A percentile compares a stretch with the other conserved stretches of the same genome.
These are phyloP conservation scores for Heteropelma amictum DNA, from an alignment of 2,888 invertebrate genomes.

Conservation along the genomic window DNA sequence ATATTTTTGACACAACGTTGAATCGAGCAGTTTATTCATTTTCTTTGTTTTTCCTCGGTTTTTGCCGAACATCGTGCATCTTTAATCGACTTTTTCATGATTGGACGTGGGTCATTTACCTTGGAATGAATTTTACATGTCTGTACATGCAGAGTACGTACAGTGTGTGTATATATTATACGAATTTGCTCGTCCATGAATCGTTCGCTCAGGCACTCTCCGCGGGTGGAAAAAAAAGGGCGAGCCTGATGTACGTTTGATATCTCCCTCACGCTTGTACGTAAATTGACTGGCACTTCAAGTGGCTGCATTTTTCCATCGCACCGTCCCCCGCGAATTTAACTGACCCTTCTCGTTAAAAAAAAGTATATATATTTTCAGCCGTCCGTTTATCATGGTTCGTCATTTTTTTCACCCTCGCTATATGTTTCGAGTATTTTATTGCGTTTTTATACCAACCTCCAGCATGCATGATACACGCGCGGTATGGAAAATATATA, in stretches of 20 bases:
- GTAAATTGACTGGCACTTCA: constrained; percentile 38
- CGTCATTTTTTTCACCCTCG: constrained; percentile 48
- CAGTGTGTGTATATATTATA: constrained; percentile 48
- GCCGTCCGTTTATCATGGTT: constrained; percentile 33
- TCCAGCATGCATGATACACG: not conserved
- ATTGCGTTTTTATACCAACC: constrained; percentile 15
- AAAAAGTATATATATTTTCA: constrained; percentile 47
- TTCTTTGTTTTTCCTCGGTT: not conserved
- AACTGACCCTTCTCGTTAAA: constrained; percentile 48
- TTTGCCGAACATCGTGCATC: not conserved
- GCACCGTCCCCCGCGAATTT: constrained; percentile 27
- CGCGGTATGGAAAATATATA: not conserved
- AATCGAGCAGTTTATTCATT: not conserved
- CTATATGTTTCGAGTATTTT: constrained; percentile 35
- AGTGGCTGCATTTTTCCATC: constrained; percentile 36
- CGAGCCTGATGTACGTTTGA: constrained; percentile 7
- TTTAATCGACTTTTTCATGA: not conserved
- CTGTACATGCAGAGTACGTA: constrained; percentile 6
- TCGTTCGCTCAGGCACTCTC: constrained; percentile 27
- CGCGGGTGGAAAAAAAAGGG: constrained; percentile 3
- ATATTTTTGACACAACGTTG: too few species aligned
- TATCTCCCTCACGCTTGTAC: constrained; percentile 34
- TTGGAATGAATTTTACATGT: constrained; percentile 18
- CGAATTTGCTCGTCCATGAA: constrained; percentile 32
- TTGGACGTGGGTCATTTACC: not conserved